These are phyloP conservation scores for Ranitomeya imitator DNA, from an alignment of 2,113 vertebrate genomes.

Conservation along the genomic window DNA sequence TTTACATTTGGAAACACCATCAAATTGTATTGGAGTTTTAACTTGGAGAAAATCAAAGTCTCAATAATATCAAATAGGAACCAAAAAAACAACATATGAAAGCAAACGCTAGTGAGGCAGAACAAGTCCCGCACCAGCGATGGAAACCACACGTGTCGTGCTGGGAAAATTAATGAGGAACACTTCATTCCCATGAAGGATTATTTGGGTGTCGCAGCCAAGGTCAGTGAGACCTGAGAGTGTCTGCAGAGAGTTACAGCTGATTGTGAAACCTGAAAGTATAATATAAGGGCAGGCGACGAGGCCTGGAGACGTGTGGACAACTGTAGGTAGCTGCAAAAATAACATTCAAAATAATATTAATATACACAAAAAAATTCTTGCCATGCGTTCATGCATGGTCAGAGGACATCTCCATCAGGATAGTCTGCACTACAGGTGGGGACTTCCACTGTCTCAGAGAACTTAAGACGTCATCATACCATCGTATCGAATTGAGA, in stretches of 20 bases:
- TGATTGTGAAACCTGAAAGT: background rate
- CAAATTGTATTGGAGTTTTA: no score
- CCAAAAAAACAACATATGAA: background rate
- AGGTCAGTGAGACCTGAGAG: constrained; percentile 29
- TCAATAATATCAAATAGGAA: background rate
- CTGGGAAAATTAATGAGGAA: constrained; percentile 39
- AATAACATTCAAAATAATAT: background rate
- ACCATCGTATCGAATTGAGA: no score
- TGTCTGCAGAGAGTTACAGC: background rate
- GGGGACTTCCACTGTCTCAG: no score
- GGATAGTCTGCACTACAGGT: no score
- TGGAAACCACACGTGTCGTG: background rate
- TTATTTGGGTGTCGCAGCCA: constrained; percentile 19
- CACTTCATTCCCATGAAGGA: constrained; percentile 3
- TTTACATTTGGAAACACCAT: background rate
- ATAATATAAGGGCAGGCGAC: background rate
- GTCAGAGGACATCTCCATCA: no score
- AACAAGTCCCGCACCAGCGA: no score
- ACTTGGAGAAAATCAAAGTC: background rate
- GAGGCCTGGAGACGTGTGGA: no score
- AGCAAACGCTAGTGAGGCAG: background rate
- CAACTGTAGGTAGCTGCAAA: no score
- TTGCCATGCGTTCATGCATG: background rate
- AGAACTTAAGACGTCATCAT: no score
- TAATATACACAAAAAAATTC: background rate